Evolutionary conservation across 2,113 vertebrate species (phyloP).

Genomic region (Erythrocercus mccallii): DNA sequence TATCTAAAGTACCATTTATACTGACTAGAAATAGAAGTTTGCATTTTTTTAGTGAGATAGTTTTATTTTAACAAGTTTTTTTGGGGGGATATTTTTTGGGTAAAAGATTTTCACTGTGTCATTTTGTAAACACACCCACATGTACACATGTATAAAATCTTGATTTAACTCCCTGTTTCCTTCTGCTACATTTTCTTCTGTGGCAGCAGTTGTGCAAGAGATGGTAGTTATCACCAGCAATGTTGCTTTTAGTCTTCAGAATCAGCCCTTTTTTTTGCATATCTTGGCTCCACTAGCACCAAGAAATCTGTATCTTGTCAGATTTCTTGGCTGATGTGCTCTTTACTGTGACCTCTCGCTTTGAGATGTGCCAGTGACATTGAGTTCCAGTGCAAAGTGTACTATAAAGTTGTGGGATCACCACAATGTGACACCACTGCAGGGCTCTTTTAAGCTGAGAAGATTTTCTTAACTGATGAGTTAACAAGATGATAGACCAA

Average conservation of each 20-base stretch:
- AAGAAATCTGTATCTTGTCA: conserved; percentile 66
- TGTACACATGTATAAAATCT: accelerated
- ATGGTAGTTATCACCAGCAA: background rate
- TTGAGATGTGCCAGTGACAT: conserved; percentile 52
- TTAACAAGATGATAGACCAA: conserved; percentile 40
- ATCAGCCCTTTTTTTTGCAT: background rate
- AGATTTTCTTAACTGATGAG: conserved; percentile 48
- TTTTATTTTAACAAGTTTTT: background rate
- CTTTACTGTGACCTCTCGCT: conserved; percentile 58
- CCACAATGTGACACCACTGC: background rate
- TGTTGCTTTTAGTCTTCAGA: background rate
- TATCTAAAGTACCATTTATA: background rate
- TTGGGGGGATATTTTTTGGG: accelerated
- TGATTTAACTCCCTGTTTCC: background rate
- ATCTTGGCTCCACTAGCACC: conserved; percentile 16
- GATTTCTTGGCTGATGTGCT: conserved; percentile 56
- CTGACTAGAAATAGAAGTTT: background rate
- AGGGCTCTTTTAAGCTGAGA: background rate
- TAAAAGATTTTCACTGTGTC: background rate
- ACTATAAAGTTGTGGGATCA: conserved; percentile 22
- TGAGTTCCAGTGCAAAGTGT: conserved; percentile 38
- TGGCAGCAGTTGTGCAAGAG: conserved; percentile 22
- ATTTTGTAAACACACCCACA: background rate
- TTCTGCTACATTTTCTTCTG: background rate
- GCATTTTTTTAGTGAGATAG: background rate